A percentile compares a stretch with the other conserved stretches of the same genome.
Conservation (phyloP, 2,888 invertebrate species). For the Caradrina kadenii region DNA sequence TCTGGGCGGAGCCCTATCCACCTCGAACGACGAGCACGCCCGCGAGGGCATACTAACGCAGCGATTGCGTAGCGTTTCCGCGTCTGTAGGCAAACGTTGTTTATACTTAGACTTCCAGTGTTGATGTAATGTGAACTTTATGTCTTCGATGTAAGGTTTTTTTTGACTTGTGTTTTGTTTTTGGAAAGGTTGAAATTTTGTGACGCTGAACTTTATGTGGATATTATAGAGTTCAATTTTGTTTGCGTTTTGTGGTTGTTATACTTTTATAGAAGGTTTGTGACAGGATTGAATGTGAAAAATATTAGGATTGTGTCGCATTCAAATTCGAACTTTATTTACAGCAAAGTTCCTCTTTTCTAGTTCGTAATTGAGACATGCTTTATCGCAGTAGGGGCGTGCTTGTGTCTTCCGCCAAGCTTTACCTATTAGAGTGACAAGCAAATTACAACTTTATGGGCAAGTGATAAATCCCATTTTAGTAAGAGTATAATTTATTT, state of each 20-base stretch:
- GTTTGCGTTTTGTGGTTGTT: slow-evolving; percentile 26
- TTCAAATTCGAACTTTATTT: not conserved
- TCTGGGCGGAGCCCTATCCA: slow-evolving; percentile 88
- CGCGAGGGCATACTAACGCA: slow-evolving; percentile 96
- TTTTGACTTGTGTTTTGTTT: slow-evolving; percentile 8
- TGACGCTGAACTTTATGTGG: not conserved
- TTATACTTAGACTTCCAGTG: slow-evolving; percentile 28
- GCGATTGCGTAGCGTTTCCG: slow-evolving; percentile 91
- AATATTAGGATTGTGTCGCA: not conserved
- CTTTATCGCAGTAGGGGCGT: slow-evolving; percentile 2
- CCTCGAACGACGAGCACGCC: slow-evolving; percentile 92
- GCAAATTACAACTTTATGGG: slow-evolving; percentile 3
- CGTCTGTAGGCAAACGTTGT: slow-evolving; percentile 78
- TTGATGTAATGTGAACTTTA: slow-evolving; percentile 18
- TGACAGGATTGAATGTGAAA: not conserved
- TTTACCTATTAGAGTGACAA: not conserved
- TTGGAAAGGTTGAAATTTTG: not conserved
- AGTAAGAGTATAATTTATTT: not conserved
- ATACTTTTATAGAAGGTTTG: slow-evolving; percentile 6
- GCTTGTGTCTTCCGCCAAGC: slow-evolving; percentile 19
- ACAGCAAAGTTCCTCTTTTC: not conserved
- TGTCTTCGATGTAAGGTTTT: slow-evolving; percentile 31
- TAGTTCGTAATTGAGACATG: not conserved
- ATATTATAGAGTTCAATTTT: not conserved
- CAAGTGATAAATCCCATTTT: not conserved